Percentiles rank a stretch among this genome's conserved stretches.
phyloP scores from a whole-genome alignment of 2,888 invertebrate species.

The Icerya purchasi region DNA sequence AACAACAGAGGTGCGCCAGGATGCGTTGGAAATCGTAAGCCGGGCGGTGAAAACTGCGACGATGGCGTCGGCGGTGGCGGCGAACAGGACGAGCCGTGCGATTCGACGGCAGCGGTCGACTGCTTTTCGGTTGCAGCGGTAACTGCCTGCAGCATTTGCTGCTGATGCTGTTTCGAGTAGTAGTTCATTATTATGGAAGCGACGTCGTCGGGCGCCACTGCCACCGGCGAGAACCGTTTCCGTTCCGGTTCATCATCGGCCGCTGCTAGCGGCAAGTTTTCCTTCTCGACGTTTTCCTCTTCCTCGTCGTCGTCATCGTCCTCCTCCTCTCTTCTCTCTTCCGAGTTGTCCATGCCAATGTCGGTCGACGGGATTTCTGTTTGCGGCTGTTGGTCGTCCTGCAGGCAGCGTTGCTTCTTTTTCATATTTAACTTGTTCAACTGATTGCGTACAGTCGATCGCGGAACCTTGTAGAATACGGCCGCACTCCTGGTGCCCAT shows the following conservation, averaged over 20 bases:
- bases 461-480: slow-evolving; percentile 85
- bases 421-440: slow-evolving; percentile 64
- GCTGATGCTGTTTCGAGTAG: background rate
- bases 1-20: slow-evolving; percentile 13
- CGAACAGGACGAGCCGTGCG: slow-evolving; percentile 20
- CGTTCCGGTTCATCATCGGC: too few species aligned
- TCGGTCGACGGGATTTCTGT: background rate
- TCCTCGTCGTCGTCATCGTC: slow-evolving; percentile 16
- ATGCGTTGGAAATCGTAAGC: slow-evolving; percentile 14
- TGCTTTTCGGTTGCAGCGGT: slow-evolving; percentile 20
- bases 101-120: slow-evolving; percentile 21
- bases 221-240: too few species aligned
- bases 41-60: background rate
- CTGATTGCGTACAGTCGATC: slow-evolving; percentile 90
- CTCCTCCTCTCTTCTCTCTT: slow-evolving; percentile 15
- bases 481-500: slow-evolving; percentile 83
- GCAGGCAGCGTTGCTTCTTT: slow-evolving; percentile 34
- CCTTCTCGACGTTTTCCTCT: slow-evolving; percentile 15
- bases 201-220: slow-evolving; percentile 8
- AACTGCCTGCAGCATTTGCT: slow-evolving; percentile 18
- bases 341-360: too few species aligned
- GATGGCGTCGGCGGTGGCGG: slow-evolving; percentile 4
- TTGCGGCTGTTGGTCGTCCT: too few species aligned
- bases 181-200: too few species aligned
- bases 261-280: too few species aligned